Percentiles rank a stretch among this genome's conserved stretches.
These are phyloP conservation scores for Micromys minutus DNA, from an alignment of 2,113 vertebrate genomes.

Conservation along the genomic window DNA sequence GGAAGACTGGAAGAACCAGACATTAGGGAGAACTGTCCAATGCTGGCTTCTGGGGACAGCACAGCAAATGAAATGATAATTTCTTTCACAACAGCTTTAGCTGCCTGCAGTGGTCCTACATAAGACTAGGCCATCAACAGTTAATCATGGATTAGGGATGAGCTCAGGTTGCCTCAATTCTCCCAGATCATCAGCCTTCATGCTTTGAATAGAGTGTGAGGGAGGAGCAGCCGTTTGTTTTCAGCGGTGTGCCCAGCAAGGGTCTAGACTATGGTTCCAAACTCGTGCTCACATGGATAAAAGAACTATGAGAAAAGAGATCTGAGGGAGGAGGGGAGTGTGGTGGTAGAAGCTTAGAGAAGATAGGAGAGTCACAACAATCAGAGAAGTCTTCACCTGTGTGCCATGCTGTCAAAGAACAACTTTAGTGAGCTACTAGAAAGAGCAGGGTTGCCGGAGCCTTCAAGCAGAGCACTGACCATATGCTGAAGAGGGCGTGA, in stretches of 20 bases:
- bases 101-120: not conserved
- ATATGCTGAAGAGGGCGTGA: not conserved
- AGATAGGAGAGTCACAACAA: too few species aligned
- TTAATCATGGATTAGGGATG: not conserved
- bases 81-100: not conserved
- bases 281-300: not conserved
- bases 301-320: not conserved
- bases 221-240: not conserved
- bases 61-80: too few species aligned
- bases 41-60: not conserved
- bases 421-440: not conserved
- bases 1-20: not conserved
- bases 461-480: not conserved
- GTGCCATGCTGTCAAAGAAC: not conserved
- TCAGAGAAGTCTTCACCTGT: not conserved
- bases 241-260: not conserved
- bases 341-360: not conserved
- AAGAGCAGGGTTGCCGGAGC: not conserved
- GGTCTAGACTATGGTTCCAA: not conserved
- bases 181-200: not conserved
- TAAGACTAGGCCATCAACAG: not conserved
- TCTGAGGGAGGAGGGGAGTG: not conserved
- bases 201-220: not conserved
- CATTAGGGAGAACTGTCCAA: not conserved
- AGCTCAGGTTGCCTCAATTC: not conserved